Base-by-base conservation (phyloP, 2,113 vertebrate genomes). In the Mormoops blainvillei region DNA sequence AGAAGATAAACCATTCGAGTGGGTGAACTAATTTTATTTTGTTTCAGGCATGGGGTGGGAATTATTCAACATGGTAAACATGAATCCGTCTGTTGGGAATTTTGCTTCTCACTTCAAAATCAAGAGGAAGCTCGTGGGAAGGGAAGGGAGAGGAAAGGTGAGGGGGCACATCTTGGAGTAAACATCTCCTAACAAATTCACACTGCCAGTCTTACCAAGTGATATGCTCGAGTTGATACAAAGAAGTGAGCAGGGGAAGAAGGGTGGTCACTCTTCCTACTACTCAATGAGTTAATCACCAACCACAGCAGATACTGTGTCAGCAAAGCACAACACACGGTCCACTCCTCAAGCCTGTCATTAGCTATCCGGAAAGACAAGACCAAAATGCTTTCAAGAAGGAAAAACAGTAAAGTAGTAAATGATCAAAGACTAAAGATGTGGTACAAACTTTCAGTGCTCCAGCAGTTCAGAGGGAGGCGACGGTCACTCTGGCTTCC, bases 11-110 rank as follows among this genome's bases (percentile, higher is more conserved):
- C 82, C 43, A 56, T 38, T 70, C 33, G 36, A n/a, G 43, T 67
- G 88, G 61, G 94, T 82, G 78, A 77, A 84, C 68, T 92, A 38
- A 95, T 89, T 92, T 88, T 43, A 92, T 68, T 84, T 31, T 85
- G 71, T 96, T 82, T 94, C 7, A 0, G 61, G 73, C 0, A 0
- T 56, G 43, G 77, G 77, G 83, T 83, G 71, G 58, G 76, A 91
- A 93, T 92, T 94, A 76, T 82, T 93, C 80, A 84, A 94, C 36
- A 76, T 0, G 58, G 43, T 74, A 87, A 96, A 96, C 74, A 94
- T 36, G 71, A 82, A 16, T 61, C 71, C 77, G 91, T 96, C 92
- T 94, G 89, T 36, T 28, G 11, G 63, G 52, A 67, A 56, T 52
- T 87, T 36, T 19, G 6, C 33, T 95, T 63, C 56, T 87, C 7